Evolutionary conservation across 2,797 vertebrate genomes (phyloP).

Genomic region (Pogonophryne albipinna): DNA sequence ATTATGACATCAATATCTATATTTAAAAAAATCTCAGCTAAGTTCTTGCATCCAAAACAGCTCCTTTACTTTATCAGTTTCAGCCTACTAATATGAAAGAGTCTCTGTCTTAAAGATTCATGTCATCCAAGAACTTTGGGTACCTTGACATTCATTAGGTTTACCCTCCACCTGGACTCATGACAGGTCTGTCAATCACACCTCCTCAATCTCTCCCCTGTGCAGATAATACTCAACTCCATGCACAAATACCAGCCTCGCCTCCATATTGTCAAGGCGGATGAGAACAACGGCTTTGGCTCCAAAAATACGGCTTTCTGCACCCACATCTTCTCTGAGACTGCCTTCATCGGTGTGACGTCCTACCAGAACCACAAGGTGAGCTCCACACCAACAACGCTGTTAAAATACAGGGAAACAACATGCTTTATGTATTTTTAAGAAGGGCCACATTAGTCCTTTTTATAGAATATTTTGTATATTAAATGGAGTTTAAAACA

Average conservation of each 20-base stretch:
- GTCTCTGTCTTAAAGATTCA: constrained; percentile 20
- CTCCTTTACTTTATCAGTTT: neutral
- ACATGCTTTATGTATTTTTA: neutral
- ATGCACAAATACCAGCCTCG: constrained; percentile 99
- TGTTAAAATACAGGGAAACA: neutral
- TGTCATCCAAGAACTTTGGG: constrained; percentile 23
- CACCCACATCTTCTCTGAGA: constrained; percentile 95
- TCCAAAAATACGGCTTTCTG: constrained; percentile 98
- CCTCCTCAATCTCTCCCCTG: constrained; percentile 56
- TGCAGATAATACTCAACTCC: constrained; percentile 97
- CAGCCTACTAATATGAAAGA: neutral
- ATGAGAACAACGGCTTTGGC: constrained; percentile 97
- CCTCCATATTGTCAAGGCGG: constrained; percentile 97
- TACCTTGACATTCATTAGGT: constrained; percentile 4
- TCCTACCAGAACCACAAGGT: constrained; percentile 90
- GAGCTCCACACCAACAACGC: neutral
- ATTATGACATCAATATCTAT: neutral
- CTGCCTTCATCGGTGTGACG: constrained; percentile 95
- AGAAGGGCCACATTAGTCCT: no score
- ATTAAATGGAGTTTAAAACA: neutral
- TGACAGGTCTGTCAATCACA: constrained; percentile 48
- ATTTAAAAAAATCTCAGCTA: neutral
- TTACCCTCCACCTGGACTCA: constrained; percentile 23
- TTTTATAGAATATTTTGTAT: neutral
- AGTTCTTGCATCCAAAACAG: neutral